phyloP scores from a whole-genome alignment of 92 coral and sea anemone genomes.

The Epizoanthus illoricatus region DNA sequence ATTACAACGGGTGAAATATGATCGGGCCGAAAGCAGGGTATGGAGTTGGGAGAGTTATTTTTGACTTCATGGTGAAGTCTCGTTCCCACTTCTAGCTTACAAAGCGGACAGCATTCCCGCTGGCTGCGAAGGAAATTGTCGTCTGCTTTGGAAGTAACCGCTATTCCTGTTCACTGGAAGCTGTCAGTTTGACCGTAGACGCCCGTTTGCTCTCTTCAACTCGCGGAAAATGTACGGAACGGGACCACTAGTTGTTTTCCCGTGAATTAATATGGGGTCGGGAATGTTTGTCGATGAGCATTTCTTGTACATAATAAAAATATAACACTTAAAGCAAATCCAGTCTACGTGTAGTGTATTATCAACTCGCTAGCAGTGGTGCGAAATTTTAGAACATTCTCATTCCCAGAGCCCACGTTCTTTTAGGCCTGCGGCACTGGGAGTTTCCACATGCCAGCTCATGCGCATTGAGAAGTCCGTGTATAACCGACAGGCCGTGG shows the following conservation, averaged over 20 bases:
- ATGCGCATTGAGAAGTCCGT: no score
- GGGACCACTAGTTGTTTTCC: neutral
- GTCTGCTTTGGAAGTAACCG: no score
- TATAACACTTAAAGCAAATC: neutral
- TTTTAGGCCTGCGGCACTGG: neutral
- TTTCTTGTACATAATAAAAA: conserved; percentile 28
- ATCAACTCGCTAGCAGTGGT: neutral
- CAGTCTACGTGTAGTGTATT: neutral
- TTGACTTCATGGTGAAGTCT: neutral
- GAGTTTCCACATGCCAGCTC: no score
- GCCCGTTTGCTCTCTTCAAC: neutral
- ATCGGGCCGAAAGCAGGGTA: neutral
- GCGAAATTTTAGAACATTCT: neutral
- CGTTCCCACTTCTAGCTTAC: no score
- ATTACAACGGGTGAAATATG: neutral
- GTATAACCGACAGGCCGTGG: no score
- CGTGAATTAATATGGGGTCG: neutral
- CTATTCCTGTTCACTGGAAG: no score
- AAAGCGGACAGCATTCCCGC: no score
- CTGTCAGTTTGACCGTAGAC: no score
- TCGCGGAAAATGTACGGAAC: neutral
- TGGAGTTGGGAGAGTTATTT: neutral
- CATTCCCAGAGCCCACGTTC: neutral
- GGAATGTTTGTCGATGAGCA: conserved; percentile 4
- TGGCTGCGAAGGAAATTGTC: no score